phyloP scores from a whole-genome alignment of 1,140 invertebrate species.

The Drosophila arizonae region DNA sequence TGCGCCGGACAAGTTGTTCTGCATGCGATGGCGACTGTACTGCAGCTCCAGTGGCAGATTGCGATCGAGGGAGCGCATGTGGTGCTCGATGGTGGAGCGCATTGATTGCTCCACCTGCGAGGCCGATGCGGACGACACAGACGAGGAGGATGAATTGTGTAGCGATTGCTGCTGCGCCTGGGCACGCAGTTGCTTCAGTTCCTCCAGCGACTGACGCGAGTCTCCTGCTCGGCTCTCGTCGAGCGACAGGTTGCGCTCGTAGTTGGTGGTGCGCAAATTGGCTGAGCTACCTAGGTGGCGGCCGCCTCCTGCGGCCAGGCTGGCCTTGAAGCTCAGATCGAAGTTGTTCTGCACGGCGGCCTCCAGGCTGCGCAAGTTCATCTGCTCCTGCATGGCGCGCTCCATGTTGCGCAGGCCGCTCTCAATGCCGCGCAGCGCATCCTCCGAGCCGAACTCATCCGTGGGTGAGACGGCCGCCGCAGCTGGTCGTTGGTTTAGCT shows the following conservation, averaged over 20 bases:
- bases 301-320: conserved; percentile 55
- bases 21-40: conserved; percentile 80
- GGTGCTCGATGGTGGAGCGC: conserved; percentile 80
- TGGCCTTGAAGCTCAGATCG: conserved; percentile 76
- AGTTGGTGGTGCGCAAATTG: conserved; percentile 63
- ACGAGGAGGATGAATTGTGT: conserved; percentile 68
- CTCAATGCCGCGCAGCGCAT: conserved; percentile 80
- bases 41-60: conserved; percentile 80
- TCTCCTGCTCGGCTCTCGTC: conserved; percentile 70
- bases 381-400: conserved; percentile 82
- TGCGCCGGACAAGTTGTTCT: conserved; percentile 51
- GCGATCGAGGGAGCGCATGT: conserved; percentile 81
- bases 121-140: conserved; percentile 47
- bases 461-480: conserved; percentile 60
- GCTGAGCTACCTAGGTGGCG: conserved; percentile 68
- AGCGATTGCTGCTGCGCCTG: conserved; percentile 70
- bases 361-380: conserved; percentile 79
- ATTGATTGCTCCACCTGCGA: conserved; percentile 73
- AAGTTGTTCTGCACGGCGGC: conserved; percentile 76
- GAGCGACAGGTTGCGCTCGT: conserved; percentile 72
- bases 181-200: conserved; percentile 74
- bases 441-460: conserved; percentile 82
- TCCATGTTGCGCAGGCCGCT: conserved; percentile 82
- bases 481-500: conserved; percentile 41
- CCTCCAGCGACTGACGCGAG: conserved; percentile 73